Percentiles rank a stretch among this genome's conserved stretches.
These are phyloP conservation scores for Pachyramphus minor DNA, from an alignment of 2,113 vertebrate species.

Conservation along the genomic window DNA sequence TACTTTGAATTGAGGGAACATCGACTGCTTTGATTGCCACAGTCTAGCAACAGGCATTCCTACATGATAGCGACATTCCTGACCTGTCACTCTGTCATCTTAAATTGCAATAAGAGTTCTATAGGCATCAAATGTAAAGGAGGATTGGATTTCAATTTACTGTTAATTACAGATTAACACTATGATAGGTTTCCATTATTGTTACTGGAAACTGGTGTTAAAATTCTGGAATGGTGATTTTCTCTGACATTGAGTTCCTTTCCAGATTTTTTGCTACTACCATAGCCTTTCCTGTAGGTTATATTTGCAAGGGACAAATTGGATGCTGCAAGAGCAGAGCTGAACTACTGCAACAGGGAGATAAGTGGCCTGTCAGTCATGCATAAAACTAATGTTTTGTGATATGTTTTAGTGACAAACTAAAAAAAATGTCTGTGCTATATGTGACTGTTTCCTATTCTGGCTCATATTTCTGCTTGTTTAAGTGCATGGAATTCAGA, in stretches of 20 bases:
- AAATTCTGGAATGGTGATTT: neutral
- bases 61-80: neutral
- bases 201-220: neutral
- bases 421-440: neutral
- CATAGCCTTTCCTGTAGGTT: neutral
- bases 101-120: neutral
- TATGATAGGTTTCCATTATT: neutral
- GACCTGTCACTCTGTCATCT: neutral
- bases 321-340: neutral
- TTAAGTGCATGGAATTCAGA: neutral
- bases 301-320: neutral
- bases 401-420: neutral
- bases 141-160: neutral
- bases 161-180: neutral
- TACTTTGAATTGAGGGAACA: neutral
- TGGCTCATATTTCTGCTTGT: neutral
- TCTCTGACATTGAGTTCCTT: neutral
- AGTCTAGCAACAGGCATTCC: neutral
- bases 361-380: neutral
- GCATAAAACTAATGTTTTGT: neutral
- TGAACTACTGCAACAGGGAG: neutral
- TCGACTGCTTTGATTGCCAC: neutral
- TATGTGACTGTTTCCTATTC: neutral
- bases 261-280: neutral
- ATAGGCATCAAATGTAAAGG: neutral